Evolutionary conservation across 2,888 invertebrate genomes (phyloP), one percentile per base, ranked within the genome.

Genomic region (Cactoblastis cactorum): DNA sequence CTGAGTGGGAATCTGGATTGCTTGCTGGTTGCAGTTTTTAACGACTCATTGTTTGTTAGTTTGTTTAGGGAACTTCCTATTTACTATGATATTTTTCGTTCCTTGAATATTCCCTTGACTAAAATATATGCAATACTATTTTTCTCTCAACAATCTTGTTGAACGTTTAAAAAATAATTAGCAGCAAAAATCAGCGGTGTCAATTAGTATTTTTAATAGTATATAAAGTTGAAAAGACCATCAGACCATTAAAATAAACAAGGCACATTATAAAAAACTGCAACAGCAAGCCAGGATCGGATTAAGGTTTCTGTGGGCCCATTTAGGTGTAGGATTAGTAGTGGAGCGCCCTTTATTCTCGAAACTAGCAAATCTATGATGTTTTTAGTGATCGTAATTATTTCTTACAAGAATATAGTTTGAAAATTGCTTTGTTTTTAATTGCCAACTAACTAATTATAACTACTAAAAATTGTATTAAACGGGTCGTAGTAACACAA

Each of bases 291-390:
- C 17, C 14, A 15, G 37, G 17, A 37, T 37, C 37, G 75, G 76
- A 69, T 69, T 76, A 74, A 72, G 9, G 3, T 4, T 6, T 8
- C 8, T 72, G 37, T 3, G 9, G 17, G 37, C 9, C 17, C 17
- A 1, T 15, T 15, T 4, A 12, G 35, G 8, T 35, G 6, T 12
- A 8, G 17, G 9, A 35, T 12, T 35, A 6, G 35, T 35, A 15
- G 35, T 15, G 15, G 35, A 14, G 15, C 15, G 11, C 9, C 32
- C 6, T 4, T 9, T 1, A 33, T 17, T 8, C 17, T 15, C 8
- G 37, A 17, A 37, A 2, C 9, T 37, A 15, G 4, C 11, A 11
- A 37, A 35, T 14, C 12, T 14, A 14, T 35, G 34, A 35, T 35
- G 14, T 14, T 35, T 35, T 15, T 6, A 33, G n/a, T 33, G 12